Conservation (phyloP, 2,888 invertebrate genomes). For the Tethea ocularis region DNA sequence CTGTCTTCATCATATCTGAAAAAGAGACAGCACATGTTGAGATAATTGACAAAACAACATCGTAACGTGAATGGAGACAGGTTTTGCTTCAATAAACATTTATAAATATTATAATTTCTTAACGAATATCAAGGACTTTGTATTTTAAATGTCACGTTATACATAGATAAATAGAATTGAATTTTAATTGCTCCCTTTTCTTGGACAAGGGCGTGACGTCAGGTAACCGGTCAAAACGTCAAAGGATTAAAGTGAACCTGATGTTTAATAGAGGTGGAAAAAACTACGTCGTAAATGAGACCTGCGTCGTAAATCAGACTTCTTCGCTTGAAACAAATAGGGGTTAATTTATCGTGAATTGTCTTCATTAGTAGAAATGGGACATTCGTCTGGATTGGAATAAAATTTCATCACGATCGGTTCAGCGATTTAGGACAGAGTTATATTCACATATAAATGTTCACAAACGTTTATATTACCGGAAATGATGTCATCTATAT, state of each 20-base stretch:
- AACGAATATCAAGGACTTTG: constrained; percentile 11
- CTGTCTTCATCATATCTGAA: constrained; percentile 54
- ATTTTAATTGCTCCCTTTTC: background rate
- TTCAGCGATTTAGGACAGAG: too few species aligned
- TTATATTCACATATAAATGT: too few species aligned
- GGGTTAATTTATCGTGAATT: too few species aligned
- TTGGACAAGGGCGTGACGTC: background rate
- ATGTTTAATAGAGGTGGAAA: background rate
- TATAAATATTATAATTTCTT: constrained; percentile 22
- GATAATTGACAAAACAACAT: constrained; percentile 58
- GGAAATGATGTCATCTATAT: background rate
- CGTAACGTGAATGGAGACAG: constrained; percentile 44
- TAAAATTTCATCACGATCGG: too few species aligned
- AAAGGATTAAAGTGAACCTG: background rate
- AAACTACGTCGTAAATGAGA: too few species aligned
- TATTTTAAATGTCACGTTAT: background rate
- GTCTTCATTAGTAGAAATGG: too few species aligned
- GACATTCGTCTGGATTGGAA: too few species aligned
- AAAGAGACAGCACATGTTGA: constrained; percentile 59
- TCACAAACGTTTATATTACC: background rate
- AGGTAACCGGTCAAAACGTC: background rate
- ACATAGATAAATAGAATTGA: background rate
- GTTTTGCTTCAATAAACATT: constrained; percentile 33
- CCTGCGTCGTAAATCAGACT: too few species aligned
- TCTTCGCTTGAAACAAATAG: too few species aligned